phyloP scores from a whole-genome alignment of 2,113 vertebrate species.

The Burhinus oedicnemus region DNA sequence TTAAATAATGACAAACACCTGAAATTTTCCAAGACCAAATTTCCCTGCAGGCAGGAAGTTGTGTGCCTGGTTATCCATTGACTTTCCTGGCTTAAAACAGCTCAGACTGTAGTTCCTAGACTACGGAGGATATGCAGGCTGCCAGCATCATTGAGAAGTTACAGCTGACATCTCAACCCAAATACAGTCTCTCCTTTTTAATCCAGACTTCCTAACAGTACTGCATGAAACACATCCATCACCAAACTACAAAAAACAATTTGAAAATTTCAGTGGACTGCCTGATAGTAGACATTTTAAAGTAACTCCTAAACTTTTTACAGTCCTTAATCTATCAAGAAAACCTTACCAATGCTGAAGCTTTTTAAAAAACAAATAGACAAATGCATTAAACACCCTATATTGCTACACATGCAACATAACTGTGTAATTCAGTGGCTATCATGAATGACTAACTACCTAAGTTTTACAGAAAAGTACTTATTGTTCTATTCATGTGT shows the following conservation, averaged over 20 bases:
- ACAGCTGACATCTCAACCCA: constrained; percentile 23
- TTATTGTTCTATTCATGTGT: neutral
- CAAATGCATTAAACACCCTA: neutral
- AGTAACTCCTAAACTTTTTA: neutral
- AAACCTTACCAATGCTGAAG: neutral
- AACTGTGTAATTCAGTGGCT: neutral
- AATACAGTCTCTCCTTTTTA: constrained; percentile 24
- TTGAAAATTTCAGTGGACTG: neutral
- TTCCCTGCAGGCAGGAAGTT: neutral
- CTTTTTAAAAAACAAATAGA: neutral
- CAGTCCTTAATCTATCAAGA: neutral
- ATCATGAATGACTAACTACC: neutral
- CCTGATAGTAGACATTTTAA: neutral
- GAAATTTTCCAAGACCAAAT: constrained; percentile 10
- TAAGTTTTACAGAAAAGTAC: neutral
- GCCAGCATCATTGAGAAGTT: neutral
- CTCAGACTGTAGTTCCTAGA: neutral
- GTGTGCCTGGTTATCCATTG: neutral
- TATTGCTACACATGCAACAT: neutral
- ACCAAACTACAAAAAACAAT: neutral
- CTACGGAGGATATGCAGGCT: neutral
- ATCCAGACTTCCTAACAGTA: constrained; percentile 21
- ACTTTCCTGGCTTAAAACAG: neutral
- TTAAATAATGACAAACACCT: constrained; percentile 24
- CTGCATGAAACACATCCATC: neutral